phyloP scores from a whole-genome alignment of 2,113 vertebrate species.

The Solea senegalensis region DNA sequence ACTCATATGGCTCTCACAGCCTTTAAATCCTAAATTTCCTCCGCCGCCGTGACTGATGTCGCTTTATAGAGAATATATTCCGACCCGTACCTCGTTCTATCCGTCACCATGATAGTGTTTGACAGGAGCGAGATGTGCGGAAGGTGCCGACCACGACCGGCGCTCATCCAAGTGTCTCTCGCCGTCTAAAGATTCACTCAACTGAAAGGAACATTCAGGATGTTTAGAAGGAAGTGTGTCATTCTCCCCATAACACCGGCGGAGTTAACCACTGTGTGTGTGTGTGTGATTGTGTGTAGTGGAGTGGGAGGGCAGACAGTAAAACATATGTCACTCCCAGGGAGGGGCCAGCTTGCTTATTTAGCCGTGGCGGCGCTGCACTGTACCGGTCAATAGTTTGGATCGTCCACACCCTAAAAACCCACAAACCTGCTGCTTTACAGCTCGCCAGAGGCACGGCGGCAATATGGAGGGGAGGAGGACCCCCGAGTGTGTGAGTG shows the following conservation, averaged over 20 bases:
- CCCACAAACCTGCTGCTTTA: slow-evolving; percentile 73
- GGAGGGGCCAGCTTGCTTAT: slow-evolving; percentile 74
- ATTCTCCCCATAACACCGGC: neutral
- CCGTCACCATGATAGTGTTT: too few relatives aligned
- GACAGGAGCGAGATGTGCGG: too few relatives aligned
- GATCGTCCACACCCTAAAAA: slow-evolving; percentile 49
- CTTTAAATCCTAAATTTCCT: neutral
- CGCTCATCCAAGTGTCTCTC: too few relatives aligned
- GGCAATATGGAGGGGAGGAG: slow-evolving; percentile 70
- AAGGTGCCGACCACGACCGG: too few relatives aligned
- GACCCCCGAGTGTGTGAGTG: slow-evolving; percentile 38
- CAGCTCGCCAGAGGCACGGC: slow-evolving; percentile 72
- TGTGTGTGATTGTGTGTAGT: slow-evolving; percentile 36
- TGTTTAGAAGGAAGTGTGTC: slow-evolving; percentile 15
- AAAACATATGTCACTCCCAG: slow-evolving; percentile 83
- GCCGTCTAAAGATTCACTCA: neutral
- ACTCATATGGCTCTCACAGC: neutral
- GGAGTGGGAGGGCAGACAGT: slow-evolving; percentile 71
- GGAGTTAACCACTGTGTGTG: slow-evolving; percentile 11
- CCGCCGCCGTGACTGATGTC: too few relatives aligned
- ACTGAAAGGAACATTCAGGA: neutral
- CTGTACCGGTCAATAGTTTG: slow-evolving; percentile 45
- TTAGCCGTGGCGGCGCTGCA: slow-evolving; percentile 47
- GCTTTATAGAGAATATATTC: too few relatives aligned
- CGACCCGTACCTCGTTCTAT: too few relatives aligned